These are phyloP conservation scores for Cynodonichthys magdalenae DNA, from an alignment of 2,797 vertebrate genomes.

Conservation along the genomic window DNA sequence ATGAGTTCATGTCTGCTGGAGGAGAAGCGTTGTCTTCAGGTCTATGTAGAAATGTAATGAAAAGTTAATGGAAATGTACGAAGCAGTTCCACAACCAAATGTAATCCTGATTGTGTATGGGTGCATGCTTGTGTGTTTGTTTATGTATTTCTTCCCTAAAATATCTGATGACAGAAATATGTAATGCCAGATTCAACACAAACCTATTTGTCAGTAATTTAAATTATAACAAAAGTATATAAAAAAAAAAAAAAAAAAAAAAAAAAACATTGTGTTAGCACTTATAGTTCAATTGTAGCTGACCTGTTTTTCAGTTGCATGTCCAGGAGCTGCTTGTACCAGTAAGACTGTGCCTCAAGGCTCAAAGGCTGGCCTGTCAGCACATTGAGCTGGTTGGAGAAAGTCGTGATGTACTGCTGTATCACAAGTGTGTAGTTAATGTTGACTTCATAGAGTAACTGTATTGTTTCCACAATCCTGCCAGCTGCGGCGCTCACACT, in stretches of 20 bases:
- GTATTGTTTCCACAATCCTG: slow-evolving; percentile 61
- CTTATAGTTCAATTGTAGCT: slow-evolving; percentile 6
- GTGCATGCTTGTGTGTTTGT: no score
- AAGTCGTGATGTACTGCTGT: slow-evolving; percentile 44
- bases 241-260: neutral
- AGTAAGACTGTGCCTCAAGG: slow-evolving; percentile 44
- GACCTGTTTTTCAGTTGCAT: slow-evolving; percentile 72
- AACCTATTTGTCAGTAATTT: neutral
- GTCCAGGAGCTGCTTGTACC: slow-evolving; percentile 54
- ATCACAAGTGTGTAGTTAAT: slow-evolving; percentile 46
- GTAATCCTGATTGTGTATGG: neutral
- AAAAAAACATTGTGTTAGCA: neutral
- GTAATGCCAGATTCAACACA: neutral
- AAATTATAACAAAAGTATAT: neutral
- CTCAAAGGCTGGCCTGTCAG: slow-evolving; percentile 49
- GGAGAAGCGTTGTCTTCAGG: slow-evolving; percentile 8
- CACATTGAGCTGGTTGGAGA: slow-evolving; percentile 33
- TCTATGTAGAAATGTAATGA: neutral
- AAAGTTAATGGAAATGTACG: neutral
- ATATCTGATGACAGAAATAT: no score
- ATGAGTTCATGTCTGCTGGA: slow-evolving; percentile 23
- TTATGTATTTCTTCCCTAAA: no score
- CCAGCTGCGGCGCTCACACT: slow-evolving; percentile 54
- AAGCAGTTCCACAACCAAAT: neutral
- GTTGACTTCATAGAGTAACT: slow-evolving; percentile 60